A percentile compares a stretch with the other conserved stretches of the same genome.
These are phyloP conservation scores for Pundamilia nyererei DNA, from an alignment of 2,113 vertebrate genomes.

Conservation along the genomic window DNA sequence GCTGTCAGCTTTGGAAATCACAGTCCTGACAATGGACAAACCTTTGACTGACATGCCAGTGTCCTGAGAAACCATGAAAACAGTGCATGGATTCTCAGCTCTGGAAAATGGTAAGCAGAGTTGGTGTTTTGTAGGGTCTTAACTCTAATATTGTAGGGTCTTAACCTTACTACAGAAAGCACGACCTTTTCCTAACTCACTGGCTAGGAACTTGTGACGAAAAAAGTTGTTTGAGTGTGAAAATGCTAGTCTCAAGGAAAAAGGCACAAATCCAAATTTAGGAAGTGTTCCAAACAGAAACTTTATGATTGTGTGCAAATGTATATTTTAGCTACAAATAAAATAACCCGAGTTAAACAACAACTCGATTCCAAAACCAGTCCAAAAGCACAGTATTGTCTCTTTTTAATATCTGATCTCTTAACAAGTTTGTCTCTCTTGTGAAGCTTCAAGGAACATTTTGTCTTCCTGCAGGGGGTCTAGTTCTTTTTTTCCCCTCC, in stretches of 20 bases:
- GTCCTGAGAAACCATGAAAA: conserved; percentile 34
- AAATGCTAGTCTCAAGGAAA: not conserved
- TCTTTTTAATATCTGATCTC: not conserved
- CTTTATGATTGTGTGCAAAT: not conserved
- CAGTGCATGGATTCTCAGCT: not conserved
- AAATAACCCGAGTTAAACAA: not conserved
- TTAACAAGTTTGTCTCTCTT: not conserved
- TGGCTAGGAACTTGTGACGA: not conserved
- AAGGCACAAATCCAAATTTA: not conserved
- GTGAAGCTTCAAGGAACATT: conserved; percentile 11
- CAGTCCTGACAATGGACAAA: conserved; percentile 16
- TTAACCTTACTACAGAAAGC: not conserved
- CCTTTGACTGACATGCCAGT: conserved; percentile 41
- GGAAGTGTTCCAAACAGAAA: not conserved
- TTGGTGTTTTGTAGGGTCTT: not conserved
- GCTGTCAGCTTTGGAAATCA: conserved; percentile 51
- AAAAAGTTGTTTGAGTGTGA: not conserved
- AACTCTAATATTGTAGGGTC: not conserved
- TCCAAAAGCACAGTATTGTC: not conserved
- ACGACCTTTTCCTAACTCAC: not conserved
- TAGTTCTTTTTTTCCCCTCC: not conserved
- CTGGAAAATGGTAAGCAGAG: not conserved
- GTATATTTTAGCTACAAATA: not conserved
- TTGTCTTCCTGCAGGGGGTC: conserved; percentile 15
- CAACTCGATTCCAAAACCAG: not conserved